phyloP scores from a whole-genome alignment of 2,888 invertebrate genomes.

The Acanthosoma haemorrhoidale region DNA sequence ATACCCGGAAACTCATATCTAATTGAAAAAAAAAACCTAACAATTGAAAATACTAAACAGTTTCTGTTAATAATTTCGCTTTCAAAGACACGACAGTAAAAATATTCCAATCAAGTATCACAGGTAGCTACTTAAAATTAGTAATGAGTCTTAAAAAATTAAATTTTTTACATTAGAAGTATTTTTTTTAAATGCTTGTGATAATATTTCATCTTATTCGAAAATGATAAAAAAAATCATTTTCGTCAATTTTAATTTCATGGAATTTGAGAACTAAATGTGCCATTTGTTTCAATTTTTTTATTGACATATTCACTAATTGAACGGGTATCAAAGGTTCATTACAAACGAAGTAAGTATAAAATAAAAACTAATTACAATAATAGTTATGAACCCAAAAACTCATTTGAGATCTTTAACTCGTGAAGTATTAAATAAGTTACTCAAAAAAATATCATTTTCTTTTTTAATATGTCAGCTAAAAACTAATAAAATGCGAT shows the following conservation, averaged over 20 bases:
- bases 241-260: too few relatives aligned
- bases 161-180: too few relatives aligned
- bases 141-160: background rate
- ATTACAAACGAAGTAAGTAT: background rate
- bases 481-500: background rate
- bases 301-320: too few relatives aligned
- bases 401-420: background rate
- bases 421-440: background rate
- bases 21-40: too few relatives aligned
- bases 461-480: background rate
- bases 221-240: background rate
- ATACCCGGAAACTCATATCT: too few relatives aligned
- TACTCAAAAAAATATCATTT: background rate
- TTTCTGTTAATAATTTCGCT: too few relatives aligned
- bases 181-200: too few relatives aligned
- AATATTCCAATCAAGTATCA: background rate
- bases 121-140: background rate
- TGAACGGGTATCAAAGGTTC: background rate
- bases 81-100: background rate
- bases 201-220: too few relatives aligned
- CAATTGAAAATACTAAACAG: background rate
- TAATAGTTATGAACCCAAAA: background rate
- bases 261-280: too few relatives aligned
- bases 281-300: too few relatives aligned
- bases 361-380: background rate